Base-by-base conservation (phyloP, 1,140 invertebrate genomes). In the Neodiprion virginianus region DNA sequence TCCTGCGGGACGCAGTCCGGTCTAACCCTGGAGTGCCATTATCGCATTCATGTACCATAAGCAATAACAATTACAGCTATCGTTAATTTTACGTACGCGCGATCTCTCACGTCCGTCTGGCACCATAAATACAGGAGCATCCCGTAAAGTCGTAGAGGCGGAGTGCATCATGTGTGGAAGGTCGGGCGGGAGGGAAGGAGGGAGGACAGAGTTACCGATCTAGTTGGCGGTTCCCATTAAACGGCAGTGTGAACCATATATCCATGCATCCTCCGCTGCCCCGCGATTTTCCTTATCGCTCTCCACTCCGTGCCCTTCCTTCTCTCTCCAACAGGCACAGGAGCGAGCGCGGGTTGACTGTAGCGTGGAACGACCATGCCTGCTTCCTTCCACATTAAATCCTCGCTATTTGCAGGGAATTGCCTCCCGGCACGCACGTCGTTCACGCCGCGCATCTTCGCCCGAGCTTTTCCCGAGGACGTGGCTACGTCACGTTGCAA, bases 51-150 rank as follows among this genome's bases (percentile, higher is more conserved):
- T 11, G 67, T 69, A 69, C 49, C 71, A 80, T 82, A 81, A 79
- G 81, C 79, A 80, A 81, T 82, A 81, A 84, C 84, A 84, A 85
- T 84, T 85, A 82, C 81, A 76, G 79, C 77, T 83, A 83, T 86
- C 84, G 79, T 81, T 85, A 85, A 85, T 86, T 84, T 86, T 82
- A 86, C 83, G 82, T 82, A 81, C 80, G 80, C 80, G 80, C 80
- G 80, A 81, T 81, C 71, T 71, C 73, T 76, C 77, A 80, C 69
- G 77, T 21, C 78, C 66, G 65, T 11, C 47, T 48, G 76, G 68
- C n/a, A 61, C 53, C 53, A 61, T 61, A 61, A 61, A 61, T 8
- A 61, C 53, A 61, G 53, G 53, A 12, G 53, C 53, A 8, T 12
- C 53, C 53, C 53, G 11, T 61, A 40, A 40, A 5, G 28, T 40